phyloP scores from a whole-genome alignment of 1,140 invertebrate genomes.

The Tetramorium parvispinum region DNA sequence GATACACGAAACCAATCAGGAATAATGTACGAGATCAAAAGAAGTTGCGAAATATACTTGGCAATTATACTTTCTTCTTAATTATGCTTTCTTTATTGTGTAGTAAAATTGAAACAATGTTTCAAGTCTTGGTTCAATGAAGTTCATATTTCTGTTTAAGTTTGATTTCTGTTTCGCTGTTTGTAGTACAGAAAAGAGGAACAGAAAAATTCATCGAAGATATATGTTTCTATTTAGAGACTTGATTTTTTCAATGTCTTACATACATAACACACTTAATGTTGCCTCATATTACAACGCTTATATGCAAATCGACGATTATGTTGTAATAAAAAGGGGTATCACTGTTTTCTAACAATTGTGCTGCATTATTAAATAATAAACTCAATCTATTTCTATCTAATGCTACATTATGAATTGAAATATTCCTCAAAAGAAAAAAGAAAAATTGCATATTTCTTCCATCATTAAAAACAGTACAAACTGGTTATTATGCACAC shows the following conservation, averaged over 20 bases:
- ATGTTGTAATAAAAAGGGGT: neutral
- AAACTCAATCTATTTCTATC: constrained; percentile 2
- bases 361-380: neutral
- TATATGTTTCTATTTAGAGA: constrained; percentile 18
- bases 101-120: constrained; percentile 4
- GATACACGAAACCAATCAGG: neutral
- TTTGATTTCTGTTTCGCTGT: constrained; percentile 24
- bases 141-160: neutral
- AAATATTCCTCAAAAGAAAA: neutral
- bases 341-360: neutral
- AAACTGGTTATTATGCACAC: neutral
- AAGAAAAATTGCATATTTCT: neutral
- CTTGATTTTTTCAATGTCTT: constrained; percentile 17
- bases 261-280: neutral
- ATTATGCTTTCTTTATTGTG: neutral
- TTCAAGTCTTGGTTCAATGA: neutral
- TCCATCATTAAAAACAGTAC: neutral
- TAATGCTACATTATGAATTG: neutral
- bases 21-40: neutral
- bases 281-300: neutral
- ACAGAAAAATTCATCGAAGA: constrained; percentile 7
- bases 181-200: constrained; percentile 20
- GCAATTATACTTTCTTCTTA: neutral
- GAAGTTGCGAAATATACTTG: neutral
- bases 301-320: neutral